A percentile compares a stretch with the other conserved stretches of the same genome.
phyloP scores from a whole-genome alignment of 1,140 invertebrate species.

The Lasioglossum baleicum region DNA sequence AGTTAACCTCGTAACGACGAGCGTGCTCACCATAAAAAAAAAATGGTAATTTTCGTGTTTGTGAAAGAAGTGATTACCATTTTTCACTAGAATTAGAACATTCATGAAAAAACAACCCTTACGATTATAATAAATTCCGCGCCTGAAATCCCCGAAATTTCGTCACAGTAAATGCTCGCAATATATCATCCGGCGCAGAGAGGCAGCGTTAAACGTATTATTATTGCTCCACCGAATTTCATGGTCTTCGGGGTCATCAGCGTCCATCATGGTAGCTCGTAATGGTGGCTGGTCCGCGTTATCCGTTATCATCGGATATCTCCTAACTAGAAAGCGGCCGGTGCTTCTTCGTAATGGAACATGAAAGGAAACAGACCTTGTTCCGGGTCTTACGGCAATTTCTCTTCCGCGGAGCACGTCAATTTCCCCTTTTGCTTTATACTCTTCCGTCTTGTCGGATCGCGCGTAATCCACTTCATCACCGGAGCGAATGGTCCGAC shows the following conservation, averaged over 20 bases:
- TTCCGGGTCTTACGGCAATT: slow-evolving; percentile 11
- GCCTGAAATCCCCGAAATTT: no score
- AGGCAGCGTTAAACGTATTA: no score
- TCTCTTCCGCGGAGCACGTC: neutral
- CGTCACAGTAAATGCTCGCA: no score
- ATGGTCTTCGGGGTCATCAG: neutral
- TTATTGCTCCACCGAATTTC: no score
- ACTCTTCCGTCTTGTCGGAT: slow-evolving; percentile 29
- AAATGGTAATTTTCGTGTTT: no score
- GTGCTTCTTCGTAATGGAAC: neutral
- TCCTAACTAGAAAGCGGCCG: neutral
- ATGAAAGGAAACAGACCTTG: neutral
- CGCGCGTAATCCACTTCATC: slow-evolving; percentile 39
- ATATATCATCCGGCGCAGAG: no score
- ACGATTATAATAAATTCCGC: no score
- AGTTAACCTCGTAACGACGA: no score
- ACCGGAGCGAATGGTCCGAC: slow-evolving; percentile 9
- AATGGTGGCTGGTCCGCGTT: neutral
- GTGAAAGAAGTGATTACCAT: no score
- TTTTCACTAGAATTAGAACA: no score
- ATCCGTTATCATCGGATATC: neutral
- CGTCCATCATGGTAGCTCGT: neutral
- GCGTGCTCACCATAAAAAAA: no score
- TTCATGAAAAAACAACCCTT: no score
- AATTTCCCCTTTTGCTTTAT: slow-evolving; percentile 34